Base-by-base conservation (phyloP, 2,797 vertebrate genomes). In the Lithobates pipiens region DNA sequence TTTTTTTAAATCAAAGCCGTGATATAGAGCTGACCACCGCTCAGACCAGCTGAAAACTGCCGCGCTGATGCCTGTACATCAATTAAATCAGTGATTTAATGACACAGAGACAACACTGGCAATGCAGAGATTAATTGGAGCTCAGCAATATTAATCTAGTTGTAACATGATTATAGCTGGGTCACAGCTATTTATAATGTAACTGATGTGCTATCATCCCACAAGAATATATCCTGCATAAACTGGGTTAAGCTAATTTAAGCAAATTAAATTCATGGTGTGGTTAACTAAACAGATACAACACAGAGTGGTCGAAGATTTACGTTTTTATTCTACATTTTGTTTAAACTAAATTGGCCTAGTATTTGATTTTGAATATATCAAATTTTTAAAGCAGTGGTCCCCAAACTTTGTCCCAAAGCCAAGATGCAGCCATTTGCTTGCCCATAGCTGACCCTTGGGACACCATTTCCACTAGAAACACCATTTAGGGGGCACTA, bases 231-330 rank as follows among this genome's bases (percentile, higher is more conserved):
- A 5, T 10, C 23, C 29, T n/a, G 21, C 18, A 36, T 50, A 61
- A 81, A 57, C 69, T 81, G 69, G 79, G 79, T 72, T 72, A 81
- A 27, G 79, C 29, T 81, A 72, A 81, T 63, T 36, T 71, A 71
- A 61, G 68, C 78, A 57, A 80, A 80, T 80, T 16, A 50, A 46
- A 71, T 70, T 29, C 21, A 54, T 54, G 50, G 50, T 54, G 50
- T 54, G 16, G 50, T 18, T 54, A 54, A 16, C 50, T 5, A 54
- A 54, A 54, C 50, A 54, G 3, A 18, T 18, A 54, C 13, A 16
- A 54, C 5, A 5, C 15, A 54, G 50, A 16, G 50, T 54, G 50
- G 50, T 1, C 13, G 16, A 0, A 54, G 50, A 54, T 54, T 16
- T 54, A 1, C 13, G 0, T 54, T 54, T 54, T 54, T 54, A 54